These are phyloP conservation scores for Megastigmus dorsalis DNA, from an alignment of 2,888 invertebrate genomes.

Conservation along the genomic window DNA sequence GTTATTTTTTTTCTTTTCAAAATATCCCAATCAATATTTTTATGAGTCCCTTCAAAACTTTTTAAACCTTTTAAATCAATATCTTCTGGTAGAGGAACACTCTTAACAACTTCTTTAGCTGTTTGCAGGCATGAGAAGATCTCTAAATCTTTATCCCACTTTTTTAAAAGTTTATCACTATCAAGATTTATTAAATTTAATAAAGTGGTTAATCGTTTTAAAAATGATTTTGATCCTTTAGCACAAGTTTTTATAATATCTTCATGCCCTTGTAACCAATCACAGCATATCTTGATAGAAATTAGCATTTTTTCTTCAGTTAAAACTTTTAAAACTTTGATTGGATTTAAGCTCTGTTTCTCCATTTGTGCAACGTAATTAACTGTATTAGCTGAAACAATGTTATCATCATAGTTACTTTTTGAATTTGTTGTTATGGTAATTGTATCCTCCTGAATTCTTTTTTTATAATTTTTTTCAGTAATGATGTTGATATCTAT, in stretches of 20 bases:
- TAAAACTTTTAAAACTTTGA: slow-evolving; percentile 78
- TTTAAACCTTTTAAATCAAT: slow-evolving; percentile 83
- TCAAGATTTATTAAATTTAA: slow-evolving; percentile 88
- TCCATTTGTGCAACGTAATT: slow-evolving; percentile 60
- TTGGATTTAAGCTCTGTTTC: slow-evolving; percentile 73
- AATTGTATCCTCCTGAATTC: background rate
- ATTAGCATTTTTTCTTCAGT: slow-evolving; percentile 79
- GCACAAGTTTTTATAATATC: slow-evolving; percentile 87
- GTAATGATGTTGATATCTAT: slow-evolving; percentile 29
- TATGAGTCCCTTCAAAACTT: slow-evolving; percentile 81
- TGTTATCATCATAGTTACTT: slow-evolving; percentile 57
- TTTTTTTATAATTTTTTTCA: slow-evolving; percentile 49
- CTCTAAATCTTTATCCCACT: slow-evolving; percentile 59
- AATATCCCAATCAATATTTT: slow-evolving; percentile 83
- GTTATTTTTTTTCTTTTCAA: slow-evolving; percentile 77
- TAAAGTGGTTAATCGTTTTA: slow-evolving; percentile 86
- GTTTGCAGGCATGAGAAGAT: slow-evolving; percentile 72
- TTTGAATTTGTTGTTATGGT: slow-evolving; percentile 36
- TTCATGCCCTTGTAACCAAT: slow-evolving; percentile 88
- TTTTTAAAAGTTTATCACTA: slow-evolving; percentile 68
- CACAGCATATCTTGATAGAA: slow-evolving; percentile 85
- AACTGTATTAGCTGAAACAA: slow-evolving; percentile 54
- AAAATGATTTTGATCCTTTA: slow-evolving; percentile 85
- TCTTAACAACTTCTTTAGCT: slow-evolving; percentile 78
- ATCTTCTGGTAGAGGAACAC: slow-evolving; percentile 85